Conservation (phyloP, 2,113 vertebrate genomes). For the Zonotrichia leucophrys region DNA sequence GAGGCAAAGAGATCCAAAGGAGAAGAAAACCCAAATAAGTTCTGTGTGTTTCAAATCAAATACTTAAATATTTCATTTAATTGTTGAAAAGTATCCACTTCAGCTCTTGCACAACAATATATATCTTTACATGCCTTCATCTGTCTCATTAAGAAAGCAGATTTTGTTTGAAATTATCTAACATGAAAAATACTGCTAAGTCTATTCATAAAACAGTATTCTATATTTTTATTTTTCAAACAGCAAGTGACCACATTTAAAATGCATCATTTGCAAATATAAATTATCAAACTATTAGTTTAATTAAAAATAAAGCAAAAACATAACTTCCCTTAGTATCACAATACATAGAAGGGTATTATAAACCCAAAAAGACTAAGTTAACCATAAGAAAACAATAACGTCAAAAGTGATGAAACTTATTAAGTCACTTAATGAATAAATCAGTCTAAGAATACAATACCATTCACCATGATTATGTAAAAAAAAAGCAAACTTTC, state of each 20-base stretch:
- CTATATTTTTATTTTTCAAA: slow-evolving; percentile 78
- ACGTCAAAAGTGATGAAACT: slow-evolving; percentile 65
- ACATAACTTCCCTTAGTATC: slow-evolving; percentile 72
- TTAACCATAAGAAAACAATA: slow-evolving; percentile 69
- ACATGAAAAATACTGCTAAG: slow-evolving; percentile 73
- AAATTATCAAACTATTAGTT: slow-evolving; percentile 77
- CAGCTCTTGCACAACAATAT: neutral
- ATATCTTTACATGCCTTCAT: neutral
- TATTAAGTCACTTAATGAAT: slow-evolving; percentile 67
- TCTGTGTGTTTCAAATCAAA: neutral
- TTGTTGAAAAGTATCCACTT: neutral
- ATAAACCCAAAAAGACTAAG: slow-evolving; percentile 70
- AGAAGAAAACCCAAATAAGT: neutral
- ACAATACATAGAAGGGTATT: slow-evolving; percentile 74
- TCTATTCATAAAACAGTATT: slow-evolving; percentile 77
- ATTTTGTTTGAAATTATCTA: slow-evolving; percentile 2
- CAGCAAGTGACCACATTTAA: slow-evolving; percentile 79
- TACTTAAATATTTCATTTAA: slow-evolving; percentile 11
- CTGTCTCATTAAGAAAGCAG: slow-evolving; percentile 16
- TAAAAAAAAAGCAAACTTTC: slow-evolving; percentile 50
- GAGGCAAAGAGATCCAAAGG: neutral
- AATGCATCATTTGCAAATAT: slow-evolving; percentile 80
- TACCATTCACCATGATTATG: slow-evolving; percentile 56
- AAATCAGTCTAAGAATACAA: slow-evolving; percentile 65
- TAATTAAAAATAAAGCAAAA: slow-evolving; percentile 78